Conservation (phyloP, 2,113 vertebrate species). For the Corvus moneduloides region DNA sequence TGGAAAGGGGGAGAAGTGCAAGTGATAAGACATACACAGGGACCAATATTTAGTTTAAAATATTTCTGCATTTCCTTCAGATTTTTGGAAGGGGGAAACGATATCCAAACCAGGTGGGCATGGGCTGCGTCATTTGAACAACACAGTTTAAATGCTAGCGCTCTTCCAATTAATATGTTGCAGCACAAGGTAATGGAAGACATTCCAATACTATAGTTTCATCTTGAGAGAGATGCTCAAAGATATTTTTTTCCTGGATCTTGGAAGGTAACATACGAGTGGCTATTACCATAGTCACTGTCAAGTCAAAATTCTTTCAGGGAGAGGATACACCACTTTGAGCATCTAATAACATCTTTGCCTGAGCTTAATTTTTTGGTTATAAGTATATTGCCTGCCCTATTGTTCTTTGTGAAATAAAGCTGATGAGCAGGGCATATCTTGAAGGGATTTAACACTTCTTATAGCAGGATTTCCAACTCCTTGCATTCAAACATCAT, state of each 20-base stretch:
- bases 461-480: neutral
- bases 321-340: neutral
- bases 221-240: neutral
- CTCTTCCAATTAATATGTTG: neutral
- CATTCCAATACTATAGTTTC: neutral
- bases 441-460: neutral
- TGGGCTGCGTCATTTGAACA: neutral
- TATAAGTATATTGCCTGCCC: neutral
- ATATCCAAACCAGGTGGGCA: neutral
- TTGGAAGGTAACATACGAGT: neutral
- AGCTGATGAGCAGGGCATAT: neutral
- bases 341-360: neutral
- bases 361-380: neutral
- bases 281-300: neutral
- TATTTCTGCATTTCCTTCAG: neutral
- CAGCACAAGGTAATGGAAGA: neutral
- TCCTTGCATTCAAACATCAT: neutral
- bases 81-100: neutral
- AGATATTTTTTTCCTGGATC: neutral
- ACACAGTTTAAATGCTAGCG: neutral
- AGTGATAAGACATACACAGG: neutral
- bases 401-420: neutral
- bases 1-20: neutral
- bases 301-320: neutral
- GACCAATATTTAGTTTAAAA: neutral